These are phyloP conservation scores for Diorhabda elongata DNA, from an alignment of 1,140 invertebrate genomes.

Conservation along the genomic window DNA sequence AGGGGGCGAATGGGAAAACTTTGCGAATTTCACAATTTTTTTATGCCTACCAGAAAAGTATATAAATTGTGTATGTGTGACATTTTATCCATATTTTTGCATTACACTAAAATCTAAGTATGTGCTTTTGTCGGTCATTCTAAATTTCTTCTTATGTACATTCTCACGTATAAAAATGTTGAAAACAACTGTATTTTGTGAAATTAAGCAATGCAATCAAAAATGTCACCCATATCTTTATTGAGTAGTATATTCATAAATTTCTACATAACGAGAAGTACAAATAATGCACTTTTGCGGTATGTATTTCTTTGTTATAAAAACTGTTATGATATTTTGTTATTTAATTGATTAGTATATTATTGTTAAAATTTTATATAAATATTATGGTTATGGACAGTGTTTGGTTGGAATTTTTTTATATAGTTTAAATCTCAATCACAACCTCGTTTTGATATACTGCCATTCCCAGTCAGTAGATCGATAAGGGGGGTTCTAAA, in stretches of 20 bases:
- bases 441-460: constrained; percentile 23
- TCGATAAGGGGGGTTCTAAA: constrained; percentile 6
- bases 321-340: constrained; percentile 35
- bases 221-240: constrained; percentile 43
- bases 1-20: constrained; percentile 41
- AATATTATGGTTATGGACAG: constrained; percentile 39
- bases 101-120: constrained; percentile 26
- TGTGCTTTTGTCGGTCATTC: constrained; percentile 19
- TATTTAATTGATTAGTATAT: constrained; percentile 37
- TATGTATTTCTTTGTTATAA: constrained; percentile 28
- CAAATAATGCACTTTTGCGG: constrained; percentile 5
- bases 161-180: neutral
- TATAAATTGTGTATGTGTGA: constrained; percentile 45
- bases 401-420: constrained; percentile 24
- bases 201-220: constrained; percentile 18
- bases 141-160: constrained; percentile 12
- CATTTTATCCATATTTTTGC: constrained; percentile 41
- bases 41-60: constrained; percentile 44
- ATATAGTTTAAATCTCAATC: constrained; percentile 7
- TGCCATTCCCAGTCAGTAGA: constrained; percentile 33
- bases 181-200: constrained; percentile 8
- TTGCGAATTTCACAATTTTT: constrained; percentile 43
- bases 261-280: constrained; percentile 21
- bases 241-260: constrained; percentile 20
- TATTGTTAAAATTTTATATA: constrained; percentile 46